Base-by-base conservation (phyloP, 2,888 invertebrate genomes). In the Polymixis lichenea region DNA sequence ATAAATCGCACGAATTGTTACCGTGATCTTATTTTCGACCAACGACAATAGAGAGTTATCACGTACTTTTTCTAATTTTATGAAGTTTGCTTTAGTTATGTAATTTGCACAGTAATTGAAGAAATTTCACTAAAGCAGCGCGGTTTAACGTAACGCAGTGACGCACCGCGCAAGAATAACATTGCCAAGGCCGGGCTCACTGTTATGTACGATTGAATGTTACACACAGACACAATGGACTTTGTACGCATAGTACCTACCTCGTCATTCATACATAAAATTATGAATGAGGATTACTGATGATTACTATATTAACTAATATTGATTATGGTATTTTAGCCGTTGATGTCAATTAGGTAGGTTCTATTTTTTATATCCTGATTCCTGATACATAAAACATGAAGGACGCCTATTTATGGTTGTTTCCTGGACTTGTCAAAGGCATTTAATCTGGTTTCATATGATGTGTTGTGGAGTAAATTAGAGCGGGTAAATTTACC, bases 91-190 rank as follows among this genome's bases (percentile, higher is more conserved):
- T 69, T 51, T 51, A 51, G 28, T 51, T 69, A 69, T 4, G 17
- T 69, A 60, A 55, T 25, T 60, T 83, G n/a, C 55, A 83, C 65
- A 61, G 32, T 69, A 51, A 43, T 43, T 56, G 19, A 60, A 55
- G 19, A 78, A 69, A 80, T 83, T 83, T 66, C 55, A 78, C 78
- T 65, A 78, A 43, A 77, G 66, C 69, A 15, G 49, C 49, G 43
- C 55, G 60, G 56, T 77, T 66, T 84, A 70, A 67, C 79, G 84
- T 64, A 67, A 69, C 78, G 49, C 65, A 56, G 78, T 80, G 83
- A 79, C 80, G 83, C 84, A 83, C 80, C 78, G 80, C 80, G 84
- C 49, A 7, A 80, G 84, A 84, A 81, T 84, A 80, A 81, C 68
- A 81, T 65, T 84, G 72, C 38, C 81, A 81, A 84, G 81, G 85